phyloP scores from a whole-genome alignment of 2,888 invertebrate genomes.

The Stenodera caucasica region DNA sequence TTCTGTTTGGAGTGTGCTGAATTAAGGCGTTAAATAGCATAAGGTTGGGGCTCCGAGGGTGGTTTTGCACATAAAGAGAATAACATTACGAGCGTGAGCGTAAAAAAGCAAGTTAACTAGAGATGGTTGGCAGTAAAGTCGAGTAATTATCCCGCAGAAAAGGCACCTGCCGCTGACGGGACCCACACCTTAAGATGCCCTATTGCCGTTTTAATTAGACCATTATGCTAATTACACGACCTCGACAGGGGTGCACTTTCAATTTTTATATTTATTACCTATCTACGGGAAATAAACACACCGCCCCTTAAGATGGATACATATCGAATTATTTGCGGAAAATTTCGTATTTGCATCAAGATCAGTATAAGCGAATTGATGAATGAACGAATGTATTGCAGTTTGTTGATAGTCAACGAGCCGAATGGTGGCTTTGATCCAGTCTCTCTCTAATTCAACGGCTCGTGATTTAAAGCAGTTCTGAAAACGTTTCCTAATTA shows the following conservation, averaged over 20 bases:
- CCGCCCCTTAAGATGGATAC: too few species aligned
- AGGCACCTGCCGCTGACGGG: conserved; percentile 45
- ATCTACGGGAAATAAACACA: too few species aligned
- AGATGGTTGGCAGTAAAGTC: conserved; percentile 24
- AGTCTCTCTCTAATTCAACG: conserved; percentile 48
- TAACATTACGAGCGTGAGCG: conserved; percentile 20
- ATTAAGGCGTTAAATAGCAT: conserved; percentile 7
- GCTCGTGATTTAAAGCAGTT: conserved; percentile 54
- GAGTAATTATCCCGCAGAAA: conserved; percentile 43
- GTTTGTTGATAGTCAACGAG: background rate
- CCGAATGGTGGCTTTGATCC: conserved; percentile 17
- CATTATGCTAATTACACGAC: conserved; percentile 49
- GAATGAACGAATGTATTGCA: background rate
- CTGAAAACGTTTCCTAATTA: conserved; percentile 58
- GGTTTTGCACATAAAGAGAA: conserved; percentile 17
- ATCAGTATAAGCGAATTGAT: too few species aligned
- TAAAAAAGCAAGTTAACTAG: conserved; percentile 24
- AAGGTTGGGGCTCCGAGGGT: conserved; percentile 11
- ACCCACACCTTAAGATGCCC: conserved; percentile 44
- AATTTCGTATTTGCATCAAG: too few species aligned
- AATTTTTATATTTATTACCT: conserved; percentile 44
- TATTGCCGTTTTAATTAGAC: conserved; percentile 44
- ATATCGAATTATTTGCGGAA: too few species aligned
- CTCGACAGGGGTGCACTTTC: conserved; percentile 43
- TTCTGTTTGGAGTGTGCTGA: conserved; percentile 7